Base-by-base conservation (phyloP, 1,140 invertebrate species). In the Philopotamus ludificatus region DNA sequence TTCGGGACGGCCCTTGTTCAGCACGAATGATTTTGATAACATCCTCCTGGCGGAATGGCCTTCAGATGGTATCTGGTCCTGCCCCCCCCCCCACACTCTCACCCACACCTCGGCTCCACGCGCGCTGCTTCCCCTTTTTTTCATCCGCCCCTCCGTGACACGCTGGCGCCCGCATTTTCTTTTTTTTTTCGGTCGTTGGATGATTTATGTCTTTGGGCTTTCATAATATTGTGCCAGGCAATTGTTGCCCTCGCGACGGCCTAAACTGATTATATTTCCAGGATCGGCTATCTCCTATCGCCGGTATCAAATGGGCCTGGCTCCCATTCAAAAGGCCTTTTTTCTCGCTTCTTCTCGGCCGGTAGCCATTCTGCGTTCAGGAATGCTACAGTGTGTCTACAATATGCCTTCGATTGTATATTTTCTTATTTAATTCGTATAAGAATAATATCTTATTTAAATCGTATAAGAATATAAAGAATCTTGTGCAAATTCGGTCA, bases 161-260 rank as follows among this genome's bases (percentile, higher is more conserved):
- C 50, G 49, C 50, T 63, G 61, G 61, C 61, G 61, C 25, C 50
- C 25, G 34, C 23, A 50, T 50, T n/a, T 26, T 62, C 50, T 42
- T 42, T 53, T 23, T 64, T 55, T 61, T 58, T 58, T 49, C 50
- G 28, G 23, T 63, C 49, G 23, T 63, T 42, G 49, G 50, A 63
- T 63, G 61, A 63, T 63, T 63, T 63, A 63, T 63, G 61, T 63
- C 23, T 53, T 47, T 47, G 44, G 61, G 61, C 53, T 41, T 63
- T 53, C 53, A 63, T 61, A 61, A 61, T 61, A 49, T 61, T 61
- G 58, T 26, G 58, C 20, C 42, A 28, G 58, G 42, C 44, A 47
- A 61, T 61, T 61, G 58, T 61, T 61, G 44, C 47, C 47, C 58
- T 20, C 42, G 42, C 20, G 44, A 49, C 42, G 44, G 44, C 8